Evolutionary conservation across 2,888 invertebrate species (phyloP).

Genomic region (Cantharis flavilabris): DNA sequence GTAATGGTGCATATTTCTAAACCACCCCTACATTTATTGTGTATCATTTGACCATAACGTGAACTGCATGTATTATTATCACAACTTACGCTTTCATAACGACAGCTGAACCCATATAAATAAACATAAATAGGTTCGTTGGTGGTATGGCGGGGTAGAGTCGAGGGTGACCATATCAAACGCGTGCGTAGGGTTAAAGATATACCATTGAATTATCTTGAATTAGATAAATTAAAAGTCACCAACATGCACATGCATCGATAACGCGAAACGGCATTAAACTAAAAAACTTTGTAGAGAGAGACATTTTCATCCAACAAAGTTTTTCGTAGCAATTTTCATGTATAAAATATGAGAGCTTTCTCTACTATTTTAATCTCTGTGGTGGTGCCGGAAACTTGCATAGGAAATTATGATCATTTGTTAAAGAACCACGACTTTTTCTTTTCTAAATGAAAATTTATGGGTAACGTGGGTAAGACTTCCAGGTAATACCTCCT

Average conservation of each 20-base stretch:
- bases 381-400: slow-evolving; percentile 21
- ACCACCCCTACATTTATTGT: slow-evolving; percentile 27
- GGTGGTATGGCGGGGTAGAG: slow-evolving; percentile 30
- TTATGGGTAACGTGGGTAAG: slow-evolving; percentile 32
- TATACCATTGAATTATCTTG: slow-evolving; percentile 25
- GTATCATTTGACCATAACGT: slow-evolving; percentile 35
- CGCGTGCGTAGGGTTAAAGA: slow-evolving; percentile 28
- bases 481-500: slow-evolving; percentile 16
- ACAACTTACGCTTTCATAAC: slow-evolving; percentile 34
- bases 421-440: slow-evolving; percentile 35
- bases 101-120: slow-evolving; percentile 38
- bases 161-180: slow-evolving; percentile 29
- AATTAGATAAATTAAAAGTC: slow-evolving; percentile 18
- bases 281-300: not conserved
- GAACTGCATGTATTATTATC: slow-evolving; percentile 30
- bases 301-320: not conserved
- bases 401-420: slow-evolving; percentile 39
- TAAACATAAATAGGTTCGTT: slow-evolving; percentile 36
- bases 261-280: not conserved
- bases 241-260: slow-evolving; percentile 2
- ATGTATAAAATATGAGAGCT: slow-evolving; percentile 1
- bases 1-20: slow-evolving; percentile 19
- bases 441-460: slow-evolving; percentile 37
- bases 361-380: slow-evolving; percentile 13
- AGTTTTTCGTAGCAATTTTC: slow-evolving; percentile 2